Conservation (phyloP, 2,888 invertebrate species). For the Lasioglossum lativentre region DNA sequence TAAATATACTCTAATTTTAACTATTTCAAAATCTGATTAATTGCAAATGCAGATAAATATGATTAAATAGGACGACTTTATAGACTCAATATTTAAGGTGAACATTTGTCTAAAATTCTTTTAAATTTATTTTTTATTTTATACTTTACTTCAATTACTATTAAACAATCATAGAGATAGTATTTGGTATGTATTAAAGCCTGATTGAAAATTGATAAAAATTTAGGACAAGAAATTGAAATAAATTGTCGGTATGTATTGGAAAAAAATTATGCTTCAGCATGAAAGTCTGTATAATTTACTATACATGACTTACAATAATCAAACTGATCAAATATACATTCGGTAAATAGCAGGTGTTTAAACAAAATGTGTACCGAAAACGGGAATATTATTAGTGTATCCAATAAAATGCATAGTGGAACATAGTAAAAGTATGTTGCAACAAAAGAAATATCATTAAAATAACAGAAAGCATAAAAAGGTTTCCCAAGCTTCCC, state of each 20-base stretch:
- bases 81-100: too few species aligned
- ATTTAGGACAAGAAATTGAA: background rate
- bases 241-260: too few species aligned
- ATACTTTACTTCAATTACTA: background rate
- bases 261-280: too few species aligned
- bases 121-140: background rate
- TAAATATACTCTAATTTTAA: background rate
- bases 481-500: constrained; percentile 5
- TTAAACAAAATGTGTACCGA: background rate
- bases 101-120: too few species aligned
- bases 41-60: too few species aligned
- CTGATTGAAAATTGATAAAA: background rate
- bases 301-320: background rate
- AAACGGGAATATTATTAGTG: background rate
- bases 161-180: background rate
- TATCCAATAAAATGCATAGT: background rate
- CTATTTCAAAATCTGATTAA: background rate
- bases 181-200: background rate
- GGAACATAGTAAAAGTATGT: background rate
- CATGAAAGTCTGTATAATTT: too few species aligned
- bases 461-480: constrained; percentile 7
- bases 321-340: background rate
- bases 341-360: background rate
- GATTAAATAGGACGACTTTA: too few species aligned
- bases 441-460: background rate